phyloP scores from a whole-genome alignment of 2,888 invertebrate species.

The Catocala sponsa region DNA sequence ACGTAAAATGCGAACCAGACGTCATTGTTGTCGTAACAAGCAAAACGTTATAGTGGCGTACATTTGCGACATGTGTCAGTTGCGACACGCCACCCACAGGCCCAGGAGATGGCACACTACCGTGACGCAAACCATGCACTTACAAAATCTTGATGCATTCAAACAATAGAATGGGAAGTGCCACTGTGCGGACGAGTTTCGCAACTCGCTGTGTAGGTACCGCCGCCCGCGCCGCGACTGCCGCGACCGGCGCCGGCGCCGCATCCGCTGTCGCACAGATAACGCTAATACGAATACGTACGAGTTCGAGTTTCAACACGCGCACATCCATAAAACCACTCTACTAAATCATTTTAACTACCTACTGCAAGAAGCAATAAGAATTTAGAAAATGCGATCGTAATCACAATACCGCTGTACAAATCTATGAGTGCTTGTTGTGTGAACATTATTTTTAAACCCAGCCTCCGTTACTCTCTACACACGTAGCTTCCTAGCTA shows the following conservation, averaged over 20 bases:
- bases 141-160: conserved; percentile 71
- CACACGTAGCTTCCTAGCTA: too few species aligned
- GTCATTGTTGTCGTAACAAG: background rate
- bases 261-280: conserved; percentile 60
- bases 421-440: too few species aligned
- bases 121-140: conserved; percentile 66
- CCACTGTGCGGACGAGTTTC: conserved; percentile 67
- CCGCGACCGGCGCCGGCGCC: conserved; percentile 39
- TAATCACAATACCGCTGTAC: too few species aligned
- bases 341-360: conserved; percentile 29
- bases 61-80: conserved; percentile 41
- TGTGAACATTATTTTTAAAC: too few species aligned
- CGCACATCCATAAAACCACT: conserved; percentile 20
- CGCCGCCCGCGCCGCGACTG: conserved; percentile 38
- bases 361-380: conserved; percentile 28
- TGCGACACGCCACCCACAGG: conserved; percentile 49
- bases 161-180: conserved; percentile 77
- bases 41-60: conserved; percentile 13
- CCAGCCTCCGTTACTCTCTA: too few species aligned
- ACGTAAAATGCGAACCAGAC: too few species aligned
- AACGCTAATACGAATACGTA: conserved; percentile 46
- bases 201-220: conserved; percentile 55
- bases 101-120: conserved; percentile 65
- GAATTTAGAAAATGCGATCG: conserved; percentile 33
- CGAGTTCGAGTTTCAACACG: conserved; percentile 22